Evolutionary conservation across 2,797 vertebrate species (phyloP).

Genomic region (Phaenicophaeus curvirostris): DNA sequence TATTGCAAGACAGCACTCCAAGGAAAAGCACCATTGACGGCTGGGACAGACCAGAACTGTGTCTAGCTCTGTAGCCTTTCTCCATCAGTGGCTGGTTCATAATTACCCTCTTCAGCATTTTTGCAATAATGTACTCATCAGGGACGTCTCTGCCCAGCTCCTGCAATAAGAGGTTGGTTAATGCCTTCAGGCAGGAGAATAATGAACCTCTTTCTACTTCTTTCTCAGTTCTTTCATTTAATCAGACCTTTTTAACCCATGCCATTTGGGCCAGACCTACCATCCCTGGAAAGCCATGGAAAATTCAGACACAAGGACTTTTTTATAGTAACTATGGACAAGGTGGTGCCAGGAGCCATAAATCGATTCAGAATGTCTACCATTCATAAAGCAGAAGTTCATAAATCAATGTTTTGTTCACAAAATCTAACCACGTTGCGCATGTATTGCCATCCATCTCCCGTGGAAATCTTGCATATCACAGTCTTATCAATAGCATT

Average conservation of each 20-base stretch:
- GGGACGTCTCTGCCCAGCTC: not conserved
- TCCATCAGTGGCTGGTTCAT: not conserved
- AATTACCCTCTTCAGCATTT: constrained; percentile 51
- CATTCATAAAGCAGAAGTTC: not conserved
- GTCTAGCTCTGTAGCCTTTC: not conserved
- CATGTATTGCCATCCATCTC: not conserved
- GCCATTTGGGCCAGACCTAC: not conserved
- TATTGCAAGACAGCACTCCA: constrained; percentile 1
- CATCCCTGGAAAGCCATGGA: not conserved
- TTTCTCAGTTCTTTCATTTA: constrained; percentile 30
- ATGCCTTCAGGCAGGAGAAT: constrained; percentile 50
- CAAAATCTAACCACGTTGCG: not conserved
- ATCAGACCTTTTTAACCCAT: constrained; percentile 68
- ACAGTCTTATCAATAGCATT: not conserved
- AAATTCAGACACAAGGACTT: not conserved
- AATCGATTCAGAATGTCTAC: not conserved
- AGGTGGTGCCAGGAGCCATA: not conserved
- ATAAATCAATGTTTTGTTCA: not conserved
- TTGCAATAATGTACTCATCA: constrained; percentile 44
- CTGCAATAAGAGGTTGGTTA: constrained; percentile 24
- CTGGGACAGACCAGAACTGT: not conserved
- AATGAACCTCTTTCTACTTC: constrained; percentile 43
- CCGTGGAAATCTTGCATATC: not conserved
- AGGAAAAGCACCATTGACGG: not conserved
- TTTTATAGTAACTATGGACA: not conserved